These are phyloP conservation scores for Apus apus DNA, from an alignment of 2,113 vertebrate species.

Conservation along the genomic window DNA sequence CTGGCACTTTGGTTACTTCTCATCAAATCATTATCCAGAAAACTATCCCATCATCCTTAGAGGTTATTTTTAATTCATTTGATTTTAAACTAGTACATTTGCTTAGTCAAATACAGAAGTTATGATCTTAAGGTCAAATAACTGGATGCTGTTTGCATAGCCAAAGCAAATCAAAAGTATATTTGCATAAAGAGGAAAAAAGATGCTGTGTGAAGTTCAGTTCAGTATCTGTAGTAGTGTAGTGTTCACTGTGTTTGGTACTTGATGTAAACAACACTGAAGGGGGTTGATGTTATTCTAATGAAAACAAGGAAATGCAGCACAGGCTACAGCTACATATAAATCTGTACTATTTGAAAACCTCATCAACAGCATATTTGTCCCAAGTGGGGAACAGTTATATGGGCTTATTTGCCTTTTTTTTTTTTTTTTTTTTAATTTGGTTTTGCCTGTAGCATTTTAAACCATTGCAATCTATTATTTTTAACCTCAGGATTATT, in stretches of 20 bases:
- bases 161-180: background rate
- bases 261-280: background rate
- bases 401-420: background rate
- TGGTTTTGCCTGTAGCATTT: background rate
- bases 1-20: conserved; percentile 74
- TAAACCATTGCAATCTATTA: background rate
- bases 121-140: background rate
- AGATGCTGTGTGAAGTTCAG: background rate
- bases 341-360: background rate
- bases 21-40: conserved; percentile 82
- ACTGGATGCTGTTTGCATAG: background rate
- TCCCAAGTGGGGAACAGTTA: background rate
- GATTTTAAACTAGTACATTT: conserved; percentile 5
- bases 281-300: background rate
- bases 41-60: conserved; percentile 74
- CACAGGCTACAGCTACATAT: background rate
- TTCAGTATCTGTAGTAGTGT: background rate
- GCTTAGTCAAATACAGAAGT: background rate
- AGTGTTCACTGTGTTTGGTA: background rate
- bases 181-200: background rate
- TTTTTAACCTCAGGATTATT: background rate
- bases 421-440: background rate
- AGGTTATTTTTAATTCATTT: conserved; percentile 76
- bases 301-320: background rate
- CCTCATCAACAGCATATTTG: background rate